Evolutionary conservation across 2,113 vertebrate genomes (phyloP).

Genomic region (Notarius quadriscutis): DNA sequence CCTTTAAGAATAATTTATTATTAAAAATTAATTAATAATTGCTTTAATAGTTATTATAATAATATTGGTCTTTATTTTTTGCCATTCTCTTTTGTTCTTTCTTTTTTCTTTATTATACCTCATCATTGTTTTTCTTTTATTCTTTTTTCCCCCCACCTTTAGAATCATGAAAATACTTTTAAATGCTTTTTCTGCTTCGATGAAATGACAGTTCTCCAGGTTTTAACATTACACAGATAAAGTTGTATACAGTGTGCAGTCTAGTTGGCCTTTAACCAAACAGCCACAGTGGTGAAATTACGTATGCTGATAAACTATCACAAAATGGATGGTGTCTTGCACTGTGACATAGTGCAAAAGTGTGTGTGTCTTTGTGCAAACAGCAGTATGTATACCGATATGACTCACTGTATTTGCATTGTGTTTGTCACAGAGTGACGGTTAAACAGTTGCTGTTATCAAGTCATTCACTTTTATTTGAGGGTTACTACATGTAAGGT

Average conservation of each 20-base stretch:
- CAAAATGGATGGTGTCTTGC: not conserved
- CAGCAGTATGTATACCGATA: constrained; percentile 22
- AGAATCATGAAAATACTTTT: not conserved
- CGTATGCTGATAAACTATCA: constrained; percentile 12
- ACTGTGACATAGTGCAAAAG: not conserved
- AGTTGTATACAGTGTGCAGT: not conserved
- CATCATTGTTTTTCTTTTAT: constrained; percentile 36
- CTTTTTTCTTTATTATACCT: constrained; percentile 40
- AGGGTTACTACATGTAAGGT: not conserved
- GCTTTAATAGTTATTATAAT: too few species aligned
- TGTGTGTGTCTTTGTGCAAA: constrained; percentile 30
- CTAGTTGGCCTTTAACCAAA: not conserved
- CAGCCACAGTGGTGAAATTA: constrained; percentile 8
- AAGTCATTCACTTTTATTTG: constrained; percentile 35
- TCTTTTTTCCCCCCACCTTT: not conserved
- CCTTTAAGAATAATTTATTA: constrained; percentile 9
- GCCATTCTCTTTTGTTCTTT: constrained; percentile 25
- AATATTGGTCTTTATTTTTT: constrained; percentile 33
- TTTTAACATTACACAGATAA: not conserved
- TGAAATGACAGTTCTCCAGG: not conserved
- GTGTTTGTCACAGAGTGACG: constrained; percentile 38
- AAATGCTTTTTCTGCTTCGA: not conserved
- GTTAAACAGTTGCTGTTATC: constrained; percentile 47
- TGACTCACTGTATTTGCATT: constrained; percentile 29
- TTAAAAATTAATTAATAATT: not conserved